Evolutionary conservation across 1,140 invertebrate genomes (phyloP).

Genomic region (Antheraea pernyi): DNA sequence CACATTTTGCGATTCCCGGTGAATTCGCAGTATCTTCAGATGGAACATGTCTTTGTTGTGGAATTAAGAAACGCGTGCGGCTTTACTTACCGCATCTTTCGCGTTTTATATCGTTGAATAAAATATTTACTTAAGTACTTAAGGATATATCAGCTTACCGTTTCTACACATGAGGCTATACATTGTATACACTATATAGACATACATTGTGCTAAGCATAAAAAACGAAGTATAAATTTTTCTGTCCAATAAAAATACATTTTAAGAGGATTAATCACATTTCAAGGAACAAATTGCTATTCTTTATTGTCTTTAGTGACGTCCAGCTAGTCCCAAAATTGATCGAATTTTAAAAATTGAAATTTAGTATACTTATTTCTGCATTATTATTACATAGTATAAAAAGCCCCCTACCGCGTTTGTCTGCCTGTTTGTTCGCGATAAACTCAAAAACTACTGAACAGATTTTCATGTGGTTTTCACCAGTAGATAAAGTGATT

Average conservation of each 20-base stretch:
- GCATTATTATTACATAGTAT: too few species aligned
- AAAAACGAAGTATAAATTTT: neutral
- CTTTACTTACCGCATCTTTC: conserved; percentile 5
- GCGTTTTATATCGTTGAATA: conserved; percentile 8
- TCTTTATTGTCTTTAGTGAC: too few species aligned
- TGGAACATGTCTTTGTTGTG: conserved; percentile 17
- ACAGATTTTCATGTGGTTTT: too few species aligned
- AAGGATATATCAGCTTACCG: neutral
- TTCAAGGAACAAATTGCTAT: too few species aligned
- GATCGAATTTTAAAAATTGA: too few species aligned
- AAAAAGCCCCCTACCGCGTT: too few species aligned
- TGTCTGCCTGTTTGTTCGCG: too few species aligned
- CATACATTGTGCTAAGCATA: neutral
- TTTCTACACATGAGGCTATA: neutral
- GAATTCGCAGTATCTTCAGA: conserved; percentile 10
- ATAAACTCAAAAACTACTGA: too few species aligned
- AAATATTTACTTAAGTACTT: conserved; percentile 8
- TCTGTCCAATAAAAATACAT: neutral
- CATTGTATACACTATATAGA: neutral
- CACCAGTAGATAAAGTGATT: too few species aligned
- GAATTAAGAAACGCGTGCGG: conserved; percentile 9
- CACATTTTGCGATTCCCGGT: conserved; percentile 22
- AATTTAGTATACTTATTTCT: too few species aligned
- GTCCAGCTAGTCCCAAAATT: too few species aligned
- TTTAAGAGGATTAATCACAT: too few species aligned